A percentile compares a stretch with the other conserved stretches of the same genome.
These are phyloP conservation scores for Enoplosus armatus DNA, from an alignment of 2,797 vertebrate genomes.

Conservation along the genomic window DNA sequence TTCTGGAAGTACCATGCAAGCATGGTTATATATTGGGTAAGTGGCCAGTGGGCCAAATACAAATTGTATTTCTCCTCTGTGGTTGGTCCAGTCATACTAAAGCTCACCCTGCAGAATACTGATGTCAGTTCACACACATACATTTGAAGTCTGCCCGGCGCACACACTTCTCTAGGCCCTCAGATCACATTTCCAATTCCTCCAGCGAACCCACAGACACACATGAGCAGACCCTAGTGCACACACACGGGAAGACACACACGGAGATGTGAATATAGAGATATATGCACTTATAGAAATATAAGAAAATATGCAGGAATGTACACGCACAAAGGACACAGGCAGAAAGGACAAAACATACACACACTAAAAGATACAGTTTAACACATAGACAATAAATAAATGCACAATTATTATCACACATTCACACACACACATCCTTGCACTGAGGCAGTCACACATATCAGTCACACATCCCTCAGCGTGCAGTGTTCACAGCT, in stretches of 20 bases:
- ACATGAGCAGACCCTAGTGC: constrained; percentile 25
- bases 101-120: constrained; percentile 68
- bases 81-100: constrained; percentile 47
- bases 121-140: constrained; percentile 67
- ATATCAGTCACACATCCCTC: constrained; percentile 54
- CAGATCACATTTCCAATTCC: constrained; percentile 68
- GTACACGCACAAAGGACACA: background rate
- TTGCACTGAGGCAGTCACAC: constrained; percentile 47
- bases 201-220: constrained; percentile 36
- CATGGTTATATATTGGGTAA: constrained; percentile 13
- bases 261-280: constrained; percentile 12
- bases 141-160: constrained; percentile 57
- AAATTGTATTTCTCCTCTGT: constrained; percentile 40
- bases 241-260: background rate
- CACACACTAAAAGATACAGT: constrained; percentile 12
- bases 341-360: constrained; percentile 11
- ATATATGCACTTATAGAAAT: constrained; percentile 8
- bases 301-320: background rate
- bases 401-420: constrained; percentile 36
- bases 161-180: constrained; percentile 52
- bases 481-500: constrained; percentile 69
- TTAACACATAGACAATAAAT: constrained; percentile 24
- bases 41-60: constrained; percentile 19
- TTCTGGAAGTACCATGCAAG: background rate
- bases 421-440: constrained; percentile 11